Percentiles rank a stretch among this genome's conserved stretches.
Conservation (phyloP, 2,797 vertebrate genomes). For the Tapirus indicus region DNA sequence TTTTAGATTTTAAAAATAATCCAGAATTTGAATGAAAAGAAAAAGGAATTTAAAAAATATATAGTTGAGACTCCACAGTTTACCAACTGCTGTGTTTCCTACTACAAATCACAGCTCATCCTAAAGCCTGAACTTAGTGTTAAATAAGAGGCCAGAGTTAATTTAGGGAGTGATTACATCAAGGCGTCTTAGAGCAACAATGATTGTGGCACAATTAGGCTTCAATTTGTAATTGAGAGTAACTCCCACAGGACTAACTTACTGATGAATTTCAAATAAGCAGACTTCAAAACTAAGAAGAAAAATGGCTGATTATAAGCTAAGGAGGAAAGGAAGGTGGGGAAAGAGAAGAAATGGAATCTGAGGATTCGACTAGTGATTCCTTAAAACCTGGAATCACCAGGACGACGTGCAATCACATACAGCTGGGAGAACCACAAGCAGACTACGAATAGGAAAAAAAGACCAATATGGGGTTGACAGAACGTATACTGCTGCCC, state of each 20-base stretch:
- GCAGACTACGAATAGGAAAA: neutral
- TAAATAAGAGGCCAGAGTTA: conserved; percentile 66
- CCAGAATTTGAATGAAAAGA: conserved; percentile 45
- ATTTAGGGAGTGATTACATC: conserved; percentile 52
- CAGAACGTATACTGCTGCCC: neutral
- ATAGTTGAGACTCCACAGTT: neutral
- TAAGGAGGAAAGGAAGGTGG: conserved; percentile 12
- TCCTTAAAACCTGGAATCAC: neutral
- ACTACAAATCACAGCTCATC: neutral
- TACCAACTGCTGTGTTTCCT: neutral
- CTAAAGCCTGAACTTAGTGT: conserved; percentile 44
- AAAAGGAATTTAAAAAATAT: neutral
- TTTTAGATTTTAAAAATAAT: conserved; percentile 51
- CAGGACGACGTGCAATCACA: neutral
- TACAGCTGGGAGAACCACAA: accelerated
- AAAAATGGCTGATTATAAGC: conserved; percentile 73
- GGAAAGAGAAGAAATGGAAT: conserved; percentile 32
- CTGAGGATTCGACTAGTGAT: neutral
- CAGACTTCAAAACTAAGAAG: conserved; percentile 60
- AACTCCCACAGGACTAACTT: conserved; percentile 69
- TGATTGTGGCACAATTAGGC: conserved; percentile 73
- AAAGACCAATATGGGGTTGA: too few relatives aligned
- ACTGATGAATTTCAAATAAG: conserved; percentile 78
- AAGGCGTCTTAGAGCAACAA: conserved; percentile 24
- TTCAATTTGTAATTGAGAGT: conserved; percentile 78